phyloP scores from a whole-genome alignment of 2,113 vertebrate species.

The Origma solitaria region DNA sequence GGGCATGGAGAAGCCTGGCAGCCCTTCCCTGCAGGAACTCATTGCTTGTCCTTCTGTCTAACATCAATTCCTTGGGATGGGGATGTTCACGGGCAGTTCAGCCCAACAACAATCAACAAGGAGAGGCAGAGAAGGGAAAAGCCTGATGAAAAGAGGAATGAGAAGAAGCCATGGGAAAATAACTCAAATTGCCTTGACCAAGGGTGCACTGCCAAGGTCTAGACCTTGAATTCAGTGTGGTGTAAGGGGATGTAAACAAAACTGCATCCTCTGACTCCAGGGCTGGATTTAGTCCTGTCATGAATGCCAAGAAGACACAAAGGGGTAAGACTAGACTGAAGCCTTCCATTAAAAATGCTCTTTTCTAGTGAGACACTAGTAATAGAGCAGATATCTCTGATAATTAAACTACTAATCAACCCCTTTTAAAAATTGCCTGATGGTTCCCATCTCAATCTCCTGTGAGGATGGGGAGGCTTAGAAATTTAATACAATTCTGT shows the following conservation, averaged over 20 bases:
- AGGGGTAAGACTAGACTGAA: not conserved
- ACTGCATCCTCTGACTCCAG: not conserved
- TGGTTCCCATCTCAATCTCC: slow-evolving; percentile 12
- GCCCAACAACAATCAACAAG: not conserved
- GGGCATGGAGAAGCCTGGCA: not conserved
- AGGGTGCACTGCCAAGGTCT: not conserved
- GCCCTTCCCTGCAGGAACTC: not conserved
- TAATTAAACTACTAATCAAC: slow-evolving; percentile 51
- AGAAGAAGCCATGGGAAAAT: slow-evolving; percentile 29
- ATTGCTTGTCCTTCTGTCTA: not conserved
- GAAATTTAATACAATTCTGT: slow-evolving; percentile 52
- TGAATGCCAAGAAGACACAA: not conserved
- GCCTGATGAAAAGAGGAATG: not conserved
- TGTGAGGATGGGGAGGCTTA: slow-evolving; percentile 43
- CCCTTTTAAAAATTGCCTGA: not conserved
- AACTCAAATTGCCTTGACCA: not conserved
- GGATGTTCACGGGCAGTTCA: not conserved
- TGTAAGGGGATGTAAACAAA: slow-evolving; percentile 14
- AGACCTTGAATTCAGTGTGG: not conserved
- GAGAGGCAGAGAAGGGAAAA: not conserved
- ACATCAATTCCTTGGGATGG: not conserved
- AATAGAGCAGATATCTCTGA: slow-evolving; percentile 1
- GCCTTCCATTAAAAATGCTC: not conserved
- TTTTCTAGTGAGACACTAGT: not conserved
- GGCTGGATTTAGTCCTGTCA: not conserved